These are phyloP conservation scores for Hippocampus mohnikei DNA, from an alignment of 2,113 vertebrate genomes.

Conservation along the genomic window DNA sequence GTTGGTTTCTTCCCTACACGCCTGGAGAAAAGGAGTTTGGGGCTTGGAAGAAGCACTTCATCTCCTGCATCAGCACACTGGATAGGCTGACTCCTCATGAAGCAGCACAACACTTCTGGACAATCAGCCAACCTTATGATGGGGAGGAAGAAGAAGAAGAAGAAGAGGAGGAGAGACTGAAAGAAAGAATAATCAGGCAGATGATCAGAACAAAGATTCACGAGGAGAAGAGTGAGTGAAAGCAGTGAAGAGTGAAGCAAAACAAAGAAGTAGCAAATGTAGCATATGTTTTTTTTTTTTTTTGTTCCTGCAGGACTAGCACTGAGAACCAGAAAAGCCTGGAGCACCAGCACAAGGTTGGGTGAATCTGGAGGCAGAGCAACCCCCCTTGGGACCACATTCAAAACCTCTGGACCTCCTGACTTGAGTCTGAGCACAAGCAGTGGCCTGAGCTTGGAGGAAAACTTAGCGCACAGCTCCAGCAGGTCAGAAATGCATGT, in stretches of 20 bases:
- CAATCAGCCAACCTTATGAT: constrained; percentile 57
- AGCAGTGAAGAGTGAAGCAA: background rate
- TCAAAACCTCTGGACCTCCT: background rate
- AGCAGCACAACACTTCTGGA: constrained; percentile 66
- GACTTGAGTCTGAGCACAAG: background rate
- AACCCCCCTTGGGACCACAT: background rate
- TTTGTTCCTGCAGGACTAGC: constrained; percentile 52
- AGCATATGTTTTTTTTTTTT: background rate
- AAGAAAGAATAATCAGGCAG: constrained; percentile 69
- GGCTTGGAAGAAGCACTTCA: constrained; percentile 76
- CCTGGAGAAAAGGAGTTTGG: constrained; percentile 69
- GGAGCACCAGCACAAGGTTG: constrained; percentile 61
- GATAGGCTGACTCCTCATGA: constrained; percentile 71
- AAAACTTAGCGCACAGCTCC: background rate
- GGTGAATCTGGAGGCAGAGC: constrained; percentile 25
- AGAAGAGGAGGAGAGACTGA: constrained; percentile 66
- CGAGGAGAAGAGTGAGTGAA: constrained; percentile 73
- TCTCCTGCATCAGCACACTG: constrained; percentile 69
- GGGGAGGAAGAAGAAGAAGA: constrained; percentile 45
- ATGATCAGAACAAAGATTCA: constrained; percentile 64
- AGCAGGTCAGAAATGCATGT: constrained; percentile 31
- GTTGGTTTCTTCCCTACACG: constrained; percentile 79
- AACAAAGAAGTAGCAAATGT: background rate
- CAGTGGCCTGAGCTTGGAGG: constrained; percentile 4
- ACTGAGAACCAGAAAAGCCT: constrained; percentile 68